These are phyloP conservation scores for Plemyria rubiginata DNA, from an alignment of 2,888 invertebrate genomes.

Conservation along the genomic window DNA sequence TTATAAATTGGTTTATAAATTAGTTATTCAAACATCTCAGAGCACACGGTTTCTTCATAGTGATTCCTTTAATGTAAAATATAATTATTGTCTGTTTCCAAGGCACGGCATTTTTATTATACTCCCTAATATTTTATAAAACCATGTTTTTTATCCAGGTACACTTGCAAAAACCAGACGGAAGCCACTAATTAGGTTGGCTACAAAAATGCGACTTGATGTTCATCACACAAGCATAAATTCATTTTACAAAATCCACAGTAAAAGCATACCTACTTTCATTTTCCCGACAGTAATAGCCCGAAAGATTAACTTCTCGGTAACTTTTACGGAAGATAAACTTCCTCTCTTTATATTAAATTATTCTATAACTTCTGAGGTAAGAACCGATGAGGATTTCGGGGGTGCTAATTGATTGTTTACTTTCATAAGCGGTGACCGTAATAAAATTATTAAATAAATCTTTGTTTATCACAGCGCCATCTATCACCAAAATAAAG, in stretches of 20 bases:
- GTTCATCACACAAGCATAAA: slow-evolving; percentile 7
- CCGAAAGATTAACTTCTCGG: slow-evolving; percentile 66
- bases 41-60: too few relatives aligned
- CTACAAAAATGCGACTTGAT: not conserved
- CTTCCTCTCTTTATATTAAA: slow-evolving; percentile 72
- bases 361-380: slow-evolving; percentile 68
- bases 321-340: slow-evolving; percentile 68
- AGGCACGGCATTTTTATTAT: too few relatives aligned
- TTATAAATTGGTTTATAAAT: too few relatives aligned
- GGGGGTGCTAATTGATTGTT: slow-evolving; percentile 71
- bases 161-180: too few relatives aligned
- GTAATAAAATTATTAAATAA: not conserved
- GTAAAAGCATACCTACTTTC: slow-evolving; percentile 25
- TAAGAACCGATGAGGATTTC: slow-evolving; percentile 55
- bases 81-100: too few relatives aligned
- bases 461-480: too few relatives aligned
- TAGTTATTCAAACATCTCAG: too few relatives aligned
- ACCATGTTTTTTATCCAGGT: too few relatives aligned
- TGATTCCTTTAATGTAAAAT: too few relatives aligned
- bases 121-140: too few relatives aligned
- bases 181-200: too few relatives aligned
- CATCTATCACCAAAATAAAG: too few relatives aligned
- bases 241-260: slow-evolving; percentile 10
- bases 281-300: slow-evolving; percentile 54
- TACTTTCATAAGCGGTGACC: slow-evolving; percentile 43